These are phyloP conservation scores for Polypedilum vanderplanki DNA, from an alignment of 1,140 invertebrate species.

Conservation along the genomic window DNA sequence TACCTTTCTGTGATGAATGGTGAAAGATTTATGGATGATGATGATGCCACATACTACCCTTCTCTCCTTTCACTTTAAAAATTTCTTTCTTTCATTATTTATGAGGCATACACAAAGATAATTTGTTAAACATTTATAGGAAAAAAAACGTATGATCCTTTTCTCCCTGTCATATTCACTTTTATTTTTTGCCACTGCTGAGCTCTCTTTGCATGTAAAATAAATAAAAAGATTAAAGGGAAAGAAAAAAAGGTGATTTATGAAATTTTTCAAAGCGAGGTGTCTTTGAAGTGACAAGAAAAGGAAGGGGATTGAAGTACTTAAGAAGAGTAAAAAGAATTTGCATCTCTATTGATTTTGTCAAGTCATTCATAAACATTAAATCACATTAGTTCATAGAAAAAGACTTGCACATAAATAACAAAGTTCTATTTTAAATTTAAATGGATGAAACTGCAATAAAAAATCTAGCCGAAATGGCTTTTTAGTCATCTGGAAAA, in stretches of 20 bases:
- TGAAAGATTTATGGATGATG: not conserved
- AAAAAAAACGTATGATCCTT: not conserved
- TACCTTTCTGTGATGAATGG: not conserved
- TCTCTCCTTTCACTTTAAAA: not conserved
- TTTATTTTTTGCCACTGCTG: not conserved
- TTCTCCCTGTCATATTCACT: not conserved
- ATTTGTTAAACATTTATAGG: not conserved
- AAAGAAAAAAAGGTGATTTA: not conserved
- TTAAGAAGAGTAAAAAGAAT: too few relatives aligned
- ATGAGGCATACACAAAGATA: conserved; percentile 17
- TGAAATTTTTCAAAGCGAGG: not conserved
- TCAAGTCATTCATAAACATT: too few relatives aligned
- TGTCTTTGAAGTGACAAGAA: conserved; percentile 23
- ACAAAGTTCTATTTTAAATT: too few relatives aligned
- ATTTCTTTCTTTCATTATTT: conserved; percentile 15
- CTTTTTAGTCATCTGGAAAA: too few relatives aligned
- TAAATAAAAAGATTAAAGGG: not conserved
- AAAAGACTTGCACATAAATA: too few relatives aligned
- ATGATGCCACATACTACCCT: conserved; percentile 4
- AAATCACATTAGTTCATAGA: too few relatives aligned
- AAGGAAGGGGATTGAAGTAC: conserved; percentile 6
- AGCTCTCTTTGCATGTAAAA: not conserved
- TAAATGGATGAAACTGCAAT: too few relatives aligned
- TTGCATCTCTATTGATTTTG: too few relatives aligned
- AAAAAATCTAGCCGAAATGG: too few relatives aligned